Base-by-base conservation (phyloP, 2,888 invertebrate genomes). In the Kryphioiulus occultus region DNA sequence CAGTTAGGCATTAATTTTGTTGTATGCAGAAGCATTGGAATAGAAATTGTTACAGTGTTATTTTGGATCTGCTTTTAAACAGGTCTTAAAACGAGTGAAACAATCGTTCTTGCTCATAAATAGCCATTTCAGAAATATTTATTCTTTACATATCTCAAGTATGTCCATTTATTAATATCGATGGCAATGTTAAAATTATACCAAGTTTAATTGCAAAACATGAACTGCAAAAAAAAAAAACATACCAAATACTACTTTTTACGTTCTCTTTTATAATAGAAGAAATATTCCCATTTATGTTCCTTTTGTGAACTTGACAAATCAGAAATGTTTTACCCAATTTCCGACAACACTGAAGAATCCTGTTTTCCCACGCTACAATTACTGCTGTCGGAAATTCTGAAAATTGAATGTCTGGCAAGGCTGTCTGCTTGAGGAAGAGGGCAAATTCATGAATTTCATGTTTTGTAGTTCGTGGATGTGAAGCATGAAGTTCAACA, bases 381-480 rank as follows among this genome's bases (percentile, higher is more conserved):
- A 68, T 68, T 68, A 68, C 68, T 68, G 68, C 68, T 68, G 26
- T 68, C 26, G 12, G 9, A 10, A 68, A 5, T 68, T 26, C 26
- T 68, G 26, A 68, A 68, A 68, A 68, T 68, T 26, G 68, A 68
- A 68, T 68, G 68, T 68, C 68, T 68, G 26, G 26, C 9, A 68
- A 68, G 26, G 68, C 22, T 68, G 68, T 26, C 68, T 68, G 26
- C n/a, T 9, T 39, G 39, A 68, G 26, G 22, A 26, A 26, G 22
- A 26, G 22, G 22, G 22, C 22, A 12, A 68, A 68, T 68, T 68
- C 68, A 26, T 68, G 68, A 68, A 26, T 68, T 68, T 68, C 68
- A 68, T 68, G 68, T 68, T 68, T 59, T 59, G n/a, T 59, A 59
- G 59, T 59, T 59, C 59, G 59, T 59, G 59, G 68, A 68, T 68